Evolutionary conservation across 2,888 invertebrate genomes (phyloP).

Genomic region (Cheilosia variabilis): DNA sequence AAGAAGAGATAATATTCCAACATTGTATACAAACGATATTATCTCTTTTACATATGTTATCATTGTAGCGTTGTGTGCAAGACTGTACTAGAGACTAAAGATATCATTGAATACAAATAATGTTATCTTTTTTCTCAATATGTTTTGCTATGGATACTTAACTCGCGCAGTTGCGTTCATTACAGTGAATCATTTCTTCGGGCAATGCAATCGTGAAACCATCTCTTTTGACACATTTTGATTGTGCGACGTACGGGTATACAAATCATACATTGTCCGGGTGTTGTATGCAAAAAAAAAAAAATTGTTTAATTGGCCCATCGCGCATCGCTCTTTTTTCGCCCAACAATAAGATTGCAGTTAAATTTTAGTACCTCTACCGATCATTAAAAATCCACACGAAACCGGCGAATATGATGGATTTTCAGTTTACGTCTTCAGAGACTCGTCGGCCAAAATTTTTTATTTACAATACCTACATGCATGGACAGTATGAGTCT

Average conservation of each 20-base stretch:
- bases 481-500: neutral
- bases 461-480: neutral
- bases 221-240: constrained; percentile 42
- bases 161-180: neutral
- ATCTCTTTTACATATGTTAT: too few relatives aligned
- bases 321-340: neutral
- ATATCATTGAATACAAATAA: too few relatives aligned
- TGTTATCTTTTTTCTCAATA: too few relatives aligned
- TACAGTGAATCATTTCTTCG: constrained; percentile 40
- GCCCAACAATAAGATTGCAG: constrained; percentile 48
- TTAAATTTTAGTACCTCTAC: constrained; percentile 43
- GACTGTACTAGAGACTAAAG: too few relatives aligned
- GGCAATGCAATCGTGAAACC: constrained; percentile 20
- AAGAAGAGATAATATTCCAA: too few relatives aligned
- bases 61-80: too few relatives aligned
- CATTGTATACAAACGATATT: too few relatives aligned
- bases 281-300: constrained; percentile 2
- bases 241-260: neutral
- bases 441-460: constrained; percentile 15
- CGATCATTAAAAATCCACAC: constrained; percentile 52
- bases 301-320: constrained; percentile 40
- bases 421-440: constrained; percentile 41
- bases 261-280: constrained; percentile 5
- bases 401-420: constrained; percentile 30
- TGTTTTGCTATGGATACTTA: too few relatives aligned